Percentiles rank a stretch among this genome's conserved stretches.
Conservation (phyloP, 2,113 vertebrate genomes). For the Seriola rivoliana region DNA sequence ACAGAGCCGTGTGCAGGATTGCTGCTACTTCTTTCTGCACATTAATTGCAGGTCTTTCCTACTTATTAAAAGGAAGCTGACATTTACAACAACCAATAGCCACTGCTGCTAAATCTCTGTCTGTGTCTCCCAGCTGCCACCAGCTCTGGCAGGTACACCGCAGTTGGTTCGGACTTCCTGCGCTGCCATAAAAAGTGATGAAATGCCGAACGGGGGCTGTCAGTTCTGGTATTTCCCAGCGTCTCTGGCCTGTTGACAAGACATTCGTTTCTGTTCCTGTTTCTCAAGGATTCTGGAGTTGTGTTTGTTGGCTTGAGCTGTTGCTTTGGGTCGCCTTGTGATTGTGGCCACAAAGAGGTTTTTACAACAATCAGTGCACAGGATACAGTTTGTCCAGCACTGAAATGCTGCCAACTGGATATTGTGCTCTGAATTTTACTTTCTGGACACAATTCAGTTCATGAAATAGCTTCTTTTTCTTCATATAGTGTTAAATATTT, state of each 20-base stretch:
- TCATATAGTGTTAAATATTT: no score
- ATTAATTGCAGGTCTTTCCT: background rate
- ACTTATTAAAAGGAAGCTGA: slow-evolving; percentile 18
- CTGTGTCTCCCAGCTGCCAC: background rate
- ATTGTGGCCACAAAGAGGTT: slow-evolving; percentile 51
- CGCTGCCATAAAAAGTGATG: slow-evolving; percentile 15
- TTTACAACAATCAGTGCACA: slow-evolving; percentile 42
- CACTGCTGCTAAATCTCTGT: slow-evolving; percentile 15
- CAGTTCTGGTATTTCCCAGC: slow-evolving; percentile 26
- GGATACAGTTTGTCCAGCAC: background rate
- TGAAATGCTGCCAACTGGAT: background rate
- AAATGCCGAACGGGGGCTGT: slow-evolving; percentile 9
- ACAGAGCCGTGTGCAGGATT: no score
- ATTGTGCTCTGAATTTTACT: background rate
- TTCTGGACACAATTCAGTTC: no score
- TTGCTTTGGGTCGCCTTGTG: slow-evolving; percentile 26
- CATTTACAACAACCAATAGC: background rate
- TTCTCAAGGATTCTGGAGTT: slow-evolving; percentile 34
- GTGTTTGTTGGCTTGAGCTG: slow-evolving; percentile 22
- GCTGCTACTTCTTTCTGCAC: background rate
- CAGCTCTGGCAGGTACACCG: slow-evolving; percentile 11
- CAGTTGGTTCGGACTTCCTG: background rate
- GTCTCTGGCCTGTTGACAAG: slow-evolving; percentile 12
- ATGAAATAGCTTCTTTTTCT: no score
- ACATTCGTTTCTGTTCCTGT: slow-evolving; percentile 10